Percentiles rank a stretch among this genome's conserved stretches.
phyloP scores from a whole-genome alignment of 2,113 vertebrate species.

The Eptatretus burgeri region DNA sequence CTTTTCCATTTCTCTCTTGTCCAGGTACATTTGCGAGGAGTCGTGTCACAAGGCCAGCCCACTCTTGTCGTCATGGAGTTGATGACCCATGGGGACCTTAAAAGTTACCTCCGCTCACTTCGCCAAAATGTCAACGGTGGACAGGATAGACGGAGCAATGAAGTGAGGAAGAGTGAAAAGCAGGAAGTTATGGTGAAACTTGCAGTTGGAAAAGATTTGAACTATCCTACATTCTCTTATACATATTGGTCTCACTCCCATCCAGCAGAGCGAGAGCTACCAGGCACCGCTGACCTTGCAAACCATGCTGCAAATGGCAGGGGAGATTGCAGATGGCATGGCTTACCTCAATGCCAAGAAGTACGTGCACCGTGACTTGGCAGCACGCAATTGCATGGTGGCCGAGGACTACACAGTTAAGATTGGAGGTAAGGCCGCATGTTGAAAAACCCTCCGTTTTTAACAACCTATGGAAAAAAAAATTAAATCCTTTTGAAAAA shows the following conservation, averaged over 20 bases:
- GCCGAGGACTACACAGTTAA: conserved; percentile 90
- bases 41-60: conserved; percentile 91
- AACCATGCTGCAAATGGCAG: conserved; percentile 98
- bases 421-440: conserved; percentile 42
- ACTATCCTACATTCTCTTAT: no score
- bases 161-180: no score
- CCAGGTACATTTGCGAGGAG: conserved; percentile 71
- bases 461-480: neutral
- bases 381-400: conserved; percentile 95
- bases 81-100: conserved; percentile 91
- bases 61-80: conserved; percentile 96
- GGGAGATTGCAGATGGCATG: conserved; percentile 93
- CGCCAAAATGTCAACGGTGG: conserved; percentile 46
- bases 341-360: conserved; percentile 95
- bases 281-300: conserved; percentile 56
- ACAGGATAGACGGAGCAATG: no score
- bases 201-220: no score
- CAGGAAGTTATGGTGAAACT: no score
- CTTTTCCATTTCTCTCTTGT: conserved; percentile 8
- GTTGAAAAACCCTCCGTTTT: no score
- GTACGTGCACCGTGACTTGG: conserved; percentile 84
- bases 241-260: neutral
- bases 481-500: neutral
- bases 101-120: conserved; percentile 68
- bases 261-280: conserved; percentile 31